Percentiles rank a stretch among this genome's conserved stretches.
Conservation (phyloP, 2,113 vertebrate genomes). For the Amphiprion percula region DNA sequence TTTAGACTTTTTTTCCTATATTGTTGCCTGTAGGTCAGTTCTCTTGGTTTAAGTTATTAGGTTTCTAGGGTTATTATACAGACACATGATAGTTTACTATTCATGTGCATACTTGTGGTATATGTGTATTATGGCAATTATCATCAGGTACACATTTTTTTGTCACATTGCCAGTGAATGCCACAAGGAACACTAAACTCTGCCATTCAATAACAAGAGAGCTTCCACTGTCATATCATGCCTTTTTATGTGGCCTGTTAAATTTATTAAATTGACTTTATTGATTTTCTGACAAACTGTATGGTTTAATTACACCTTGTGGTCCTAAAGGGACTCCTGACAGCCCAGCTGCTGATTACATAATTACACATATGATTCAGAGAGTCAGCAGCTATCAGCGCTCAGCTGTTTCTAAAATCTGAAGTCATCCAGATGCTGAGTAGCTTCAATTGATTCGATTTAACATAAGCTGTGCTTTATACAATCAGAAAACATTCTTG, state of each 20-base stretch:
- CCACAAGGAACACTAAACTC: conserved; percentile 15
- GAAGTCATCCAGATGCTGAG: conserved; percentile 6
- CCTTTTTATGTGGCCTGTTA: conserved; percentile 37
- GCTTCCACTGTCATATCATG: conserved; percentile 51
- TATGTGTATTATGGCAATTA: not conserved
- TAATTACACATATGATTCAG: conserved; percentile 28
- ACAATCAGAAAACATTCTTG: not conserved
- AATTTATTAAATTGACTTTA: conserved; percentile 59
- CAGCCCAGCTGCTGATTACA: conserved; percentile 6
- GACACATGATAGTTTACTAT: not conserved
- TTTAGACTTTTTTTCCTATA: not conserved
- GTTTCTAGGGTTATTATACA: not conserved
- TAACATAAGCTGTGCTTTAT: not conserved
- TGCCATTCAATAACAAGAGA: conserved; percentile 22
- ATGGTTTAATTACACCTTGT: conserved; percentile 46
- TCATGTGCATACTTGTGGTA: not conserved
- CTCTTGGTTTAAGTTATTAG: not conserved
- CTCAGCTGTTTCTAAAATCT: not conserved
- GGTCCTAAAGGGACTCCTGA: conserved; percentile 23
- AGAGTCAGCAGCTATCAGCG: not conserved
- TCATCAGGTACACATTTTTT: not conserved
- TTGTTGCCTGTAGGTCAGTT: no score
- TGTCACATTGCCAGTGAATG: not conserved
- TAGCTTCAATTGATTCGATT: not conserved
- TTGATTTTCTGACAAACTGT: conserved; percentile 63